Conservation (phyloP, 2,113 vertebrate genomes). For the Carassius gibelio region DNA sequence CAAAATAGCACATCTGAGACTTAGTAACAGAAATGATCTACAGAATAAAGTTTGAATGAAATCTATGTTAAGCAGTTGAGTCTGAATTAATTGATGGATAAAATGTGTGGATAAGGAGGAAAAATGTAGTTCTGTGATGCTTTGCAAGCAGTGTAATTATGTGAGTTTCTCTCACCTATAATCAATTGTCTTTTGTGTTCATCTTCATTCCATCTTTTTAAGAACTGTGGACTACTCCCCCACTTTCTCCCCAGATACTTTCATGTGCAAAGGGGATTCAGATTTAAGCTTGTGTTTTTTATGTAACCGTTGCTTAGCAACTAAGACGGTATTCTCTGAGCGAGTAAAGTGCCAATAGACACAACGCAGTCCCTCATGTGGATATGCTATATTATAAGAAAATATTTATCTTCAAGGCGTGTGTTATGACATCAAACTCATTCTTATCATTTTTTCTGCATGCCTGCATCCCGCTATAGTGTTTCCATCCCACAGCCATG, state of each 20-base stretch:
- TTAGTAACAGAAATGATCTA: neutral
- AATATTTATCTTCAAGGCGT: slow-evolving; percentile 39
- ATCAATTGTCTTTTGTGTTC: slow-evolving; percentile 35
- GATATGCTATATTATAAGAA: slow-evolving; percentile 33
- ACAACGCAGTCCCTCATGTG: slow-evolving; percentile 30
- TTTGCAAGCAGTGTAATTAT: neutral
- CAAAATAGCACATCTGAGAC: neutral
- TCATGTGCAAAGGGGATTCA: slow-evolving; percentile 58
- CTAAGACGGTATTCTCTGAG: slow-evolving; percentile 50
- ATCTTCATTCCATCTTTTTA: slow-evolving; percentile 35
- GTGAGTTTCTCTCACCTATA: slow-evolving; percentile 17
- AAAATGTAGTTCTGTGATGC: neutral
- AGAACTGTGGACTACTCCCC: slow-evolving; percentile 43
- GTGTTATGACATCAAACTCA: slow-evolving; percentile 43
- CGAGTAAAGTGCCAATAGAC: slow-evolving; percentile 46
- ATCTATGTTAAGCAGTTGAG: slow-evolving; percentile 42
- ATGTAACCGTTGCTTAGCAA: slow-evolving; percentile 66
- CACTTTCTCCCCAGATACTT: slow-evolving; percentile 53
- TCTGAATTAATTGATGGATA: neutral
- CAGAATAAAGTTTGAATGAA: neutral
- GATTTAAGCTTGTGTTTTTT: slow-evolving; percentile 61
- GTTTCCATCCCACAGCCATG: neutral
- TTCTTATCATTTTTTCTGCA: slow-evolving; percentile 14
- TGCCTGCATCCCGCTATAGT: neutral
- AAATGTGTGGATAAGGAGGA: neutral